Conservation (phyloP, 1,140 invertebrate species). For the Ips nitidus region DNA sequence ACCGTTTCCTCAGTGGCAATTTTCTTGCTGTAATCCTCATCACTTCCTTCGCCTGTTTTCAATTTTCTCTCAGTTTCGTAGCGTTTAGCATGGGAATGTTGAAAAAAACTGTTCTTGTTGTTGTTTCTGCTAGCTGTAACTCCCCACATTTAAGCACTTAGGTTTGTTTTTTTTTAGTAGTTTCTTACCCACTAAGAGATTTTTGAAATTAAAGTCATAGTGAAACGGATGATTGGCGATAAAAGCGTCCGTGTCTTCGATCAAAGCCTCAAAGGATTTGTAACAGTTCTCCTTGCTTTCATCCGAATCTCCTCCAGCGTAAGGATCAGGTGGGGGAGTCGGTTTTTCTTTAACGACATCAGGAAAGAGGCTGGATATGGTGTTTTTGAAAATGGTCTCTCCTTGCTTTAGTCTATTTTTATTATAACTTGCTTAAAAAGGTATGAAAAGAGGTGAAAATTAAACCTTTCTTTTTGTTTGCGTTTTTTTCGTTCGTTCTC, state of each 20-base stretch:
- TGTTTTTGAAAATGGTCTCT: constrained; percentile 46
- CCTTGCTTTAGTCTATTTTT: constrained; percentile 39
- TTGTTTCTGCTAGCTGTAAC: constrained; percentile 9
- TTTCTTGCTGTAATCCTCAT: neutral
- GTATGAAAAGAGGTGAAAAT: neutral
- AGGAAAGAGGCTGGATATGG: constrained; percentile 48
- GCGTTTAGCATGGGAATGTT: neutral
- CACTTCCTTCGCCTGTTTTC: neutral
- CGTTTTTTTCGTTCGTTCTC: constrained; percentile 51
- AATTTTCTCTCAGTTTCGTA: neutral
- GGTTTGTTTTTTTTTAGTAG: too few relatives aligned
- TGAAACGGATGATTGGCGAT: constrained; percentile 39
- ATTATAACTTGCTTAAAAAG: too few relatives aligned
- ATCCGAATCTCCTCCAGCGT: constrained; percentile 35
- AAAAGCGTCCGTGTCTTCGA: constrained; percentile 27
- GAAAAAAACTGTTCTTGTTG: neutral
- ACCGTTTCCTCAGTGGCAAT: too few relatives aligned
- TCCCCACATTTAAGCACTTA: too few relatives aligned
- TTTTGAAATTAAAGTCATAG: constrained; percentile 45
- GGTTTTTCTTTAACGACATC: constrained; percentile 46
- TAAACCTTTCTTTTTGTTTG: constrained; percentile 45
- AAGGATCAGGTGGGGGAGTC: constrained; percentile 42
- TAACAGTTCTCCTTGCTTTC: constrained; percentile 35
- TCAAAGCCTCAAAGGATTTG: constrained; percentile 30
- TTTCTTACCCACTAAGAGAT: constrained; percentile 30